These are phyloP conservation scores for Coregonus sp. DNA, from an alignment of 2,797 vertebrate genomes.

Conservation along the genomic window DNA sequence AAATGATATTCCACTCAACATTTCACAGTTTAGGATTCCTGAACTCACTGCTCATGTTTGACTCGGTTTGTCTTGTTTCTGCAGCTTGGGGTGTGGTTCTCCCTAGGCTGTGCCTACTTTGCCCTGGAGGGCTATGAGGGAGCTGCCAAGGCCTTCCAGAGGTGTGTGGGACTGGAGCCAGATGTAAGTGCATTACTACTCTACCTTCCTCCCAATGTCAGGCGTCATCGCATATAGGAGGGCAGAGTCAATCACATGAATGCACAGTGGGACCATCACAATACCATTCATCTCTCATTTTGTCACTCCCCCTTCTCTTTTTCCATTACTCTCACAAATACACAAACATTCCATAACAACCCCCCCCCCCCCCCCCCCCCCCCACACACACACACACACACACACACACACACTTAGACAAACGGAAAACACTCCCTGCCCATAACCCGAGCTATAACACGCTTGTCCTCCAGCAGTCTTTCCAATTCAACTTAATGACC, in stretches of 20 bases:
- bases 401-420: neutral
- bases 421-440: neutral
- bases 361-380: too few relatives aligned
- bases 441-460: slow-evolving; percentile 5
- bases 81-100: slow-evolving; percentile 96
- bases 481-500: slow-evolving; percentile 15
- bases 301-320: slow-evolving; percentile 3
- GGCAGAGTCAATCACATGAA: slow-evolving; percentile 2
- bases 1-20: neutral
- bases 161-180: slow-evolving; percentile 91
- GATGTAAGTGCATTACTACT: slow-evolving; percentile 80
- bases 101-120: slow-evolving; percentile 91
- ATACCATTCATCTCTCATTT: slow-evolving; percentile 9
- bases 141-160: slow-evolving; percentile 91
- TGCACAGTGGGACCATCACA: slow-evolving; percentile 11
- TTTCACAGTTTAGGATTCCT: neutral
- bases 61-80: slow-evolving; percentile 8
- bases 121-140: slow-evolving; percentile 87
- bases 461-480: slow-evolving; percentile 1
- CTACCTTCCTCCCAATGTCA: neutral
- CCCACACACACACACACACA: neutral
- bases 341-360: neutral
- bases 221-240: neutral
- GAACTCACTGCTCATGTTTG: slow-evolving; percentile 4
- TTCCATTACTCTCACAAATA: neutral